Base-by-base conservation (phyloP, 1,140 invertebrate genomes). In the Brachionus manjavacas region DNA sequence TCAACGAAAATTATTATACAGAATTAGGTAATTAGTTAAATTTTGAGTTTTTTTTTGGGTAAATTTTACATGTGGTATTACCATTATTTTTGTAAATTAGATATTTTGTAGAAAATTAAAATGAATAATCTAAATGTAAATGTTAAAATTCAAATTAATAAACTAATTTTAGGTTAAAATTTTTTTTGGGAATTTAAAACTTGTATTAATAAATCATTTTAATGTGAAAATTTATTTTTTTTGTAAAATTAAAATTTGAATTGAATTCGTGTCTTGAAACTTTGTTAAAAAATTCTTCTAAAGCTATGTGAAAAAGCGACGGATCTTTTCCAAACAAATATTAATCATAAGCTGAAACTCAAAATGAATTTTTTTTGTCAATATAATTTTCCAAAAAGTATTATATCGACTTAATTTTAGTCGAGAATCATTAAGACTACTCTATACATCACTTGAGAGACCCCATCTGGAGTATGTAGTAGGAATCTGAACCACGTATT, bases 1-100 rank as follows among this genome's bases (percentile, higher is more conserved):
- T 91, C 97, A 99, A 89, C 92, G 96, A 78, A 99, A 97, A 92
- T 95, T 99, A 94, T 91, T 99, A 1, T 98, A 95, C 89, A 92
- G 97, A 87, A 90, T 99, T 11, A 95, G 92, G 86, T 93, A 89
- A 90, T 76, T 41, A 25, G 8, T 9, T 23, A 85, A 76, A 68
- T 31, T 68, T 68, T 25, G 43, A 60, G n/a, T 20, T 25, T n/a
- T 68, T 68, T 68, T 35, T 68, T 68, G 35, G 3, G 12, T 68
- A 39, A 31, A 68, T 68, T 68, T 31, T n/a, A 31, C 12, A 14
- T 68, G n/a, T 60, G 52, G 52, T 60, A 60, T 20, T 9, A 60
- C 52, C 52, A 60, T 60, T 25, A 60, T 60, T 60, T 60, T 60
- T 60, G 52, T 60, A 60, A 4, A 60, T 60, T 20, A 60, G n/a